phyloP scores from a whole-genome alignment of 2,888 invertebrate genomes.

The Oligia fasciuncula region DNA sequence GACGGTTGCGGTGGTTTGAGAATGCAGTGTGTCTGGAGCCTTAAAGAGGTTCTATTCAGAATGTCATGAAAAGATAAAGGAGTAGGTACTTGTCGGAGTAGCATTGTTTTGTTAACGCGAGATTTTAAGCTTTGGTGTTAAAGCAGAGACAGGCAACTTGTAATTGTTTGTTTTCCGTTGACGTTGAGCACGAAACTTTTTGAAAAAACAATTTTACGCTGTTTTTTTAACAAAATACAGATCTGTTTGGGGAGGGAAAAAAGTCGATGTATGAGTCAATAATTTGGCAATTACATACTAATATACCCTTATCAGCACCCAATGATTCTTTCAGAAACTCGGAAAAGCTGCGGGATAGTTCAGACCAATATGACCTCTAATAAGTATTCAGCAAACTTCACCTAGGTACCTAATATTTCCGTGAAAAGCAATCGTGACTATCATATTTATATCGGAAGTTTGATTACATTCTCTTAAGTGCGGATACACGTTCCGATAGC shows the following conservation, averaged over 20 bases:
- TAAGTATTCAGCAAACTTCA: slow-evolving; percentile 34
- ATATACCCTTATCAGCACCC: no score
- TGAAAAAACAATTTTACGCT: not conserved
- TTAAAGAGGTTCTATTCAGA: slow-evolving; percentile 56
- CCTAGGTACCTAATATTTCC: slow-evolving; percentile 25
- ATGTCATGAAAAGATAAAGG: slow-evolving; percentile 57
- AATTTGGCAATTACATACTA: not conserved
- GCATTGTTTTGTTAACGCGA: slow-evolving; percentile 51
- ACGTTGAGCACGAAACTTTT: not conserved
- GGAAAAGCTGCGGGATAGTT: slow-evolving; percentile 2
- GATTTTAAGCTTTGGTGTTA: slow-evolving; percentile 38
- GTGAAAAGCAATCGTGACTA: slow-evolving; percentile 46
- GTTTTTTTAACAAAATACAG: no score
- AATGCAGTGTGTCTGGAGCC: slow-evolving; percentile 55
- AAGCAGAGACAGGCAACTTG: slow-evolving; percentile 18
- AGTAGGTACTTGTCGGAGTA: slow-evolving; percentile 23
- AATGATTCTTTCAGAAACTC: slow-evolving; percentile 10
- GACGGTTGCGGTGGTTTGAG: slow-evolving; percentile 53
- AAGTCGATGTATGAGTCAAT: not conserved
- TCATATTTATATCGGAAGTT: slow-evolving; percentile 49
- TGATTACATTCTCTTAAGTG: slow-evolving; percentile 59
- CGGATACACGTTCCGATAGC: slow-evolving; percentile 60
- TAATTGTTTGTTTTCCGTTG: slow-evolving; percentile 40
- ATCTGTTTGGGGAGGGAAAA: not conserved
- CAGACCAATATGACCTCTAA: slow-evolving; percentile 24